Conservation (phyloP, 2,797 vertebrate species). For the Leuciscus waleckii region DNA sequence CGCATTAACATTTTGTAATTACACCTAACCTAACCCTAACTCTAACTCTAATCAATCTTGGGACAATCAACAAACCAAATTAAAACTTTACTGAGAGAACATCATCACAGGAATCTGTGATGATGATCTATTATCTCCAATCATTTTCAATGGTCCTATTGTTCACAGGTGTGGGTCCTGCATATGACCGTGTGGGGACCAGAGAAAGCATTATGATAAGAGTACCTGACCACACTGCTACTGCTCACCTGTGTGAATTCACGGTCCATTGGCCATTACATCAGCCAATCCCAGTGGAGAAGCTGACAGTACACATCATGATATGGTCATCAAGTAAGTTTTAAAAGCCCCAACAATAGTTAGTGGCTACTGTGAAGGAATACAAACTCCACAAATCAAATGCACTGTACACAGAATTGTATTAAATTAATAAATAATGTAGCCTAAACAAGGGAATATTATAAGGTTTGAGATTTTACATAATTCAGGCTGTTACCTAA, state of each 20-base stretch:
- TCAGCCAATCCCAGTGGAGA: constrained; percentile 92
- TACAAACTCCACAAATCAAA: background rate
- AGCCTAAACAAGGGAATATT: background rate
- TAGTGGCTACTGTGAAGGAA: background rate
- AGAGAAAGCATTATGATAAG: constrained; percentile 92
- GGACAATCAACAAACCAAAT: background rate
- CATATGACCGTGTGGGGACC: constrained; percentile 86
- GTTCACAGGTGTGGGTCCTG: constrained; percentile 82
- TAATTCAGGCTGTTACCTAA: background rate
- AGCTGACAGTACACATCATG: constrained; percentile 88
- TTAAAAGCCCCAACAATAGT: background rate
- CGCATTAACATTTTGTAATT: background rate
- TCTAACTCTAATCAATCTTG: background rate
- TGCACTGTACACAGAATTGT: background rate
- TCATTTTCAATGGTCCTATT: constrained; percentile 4
- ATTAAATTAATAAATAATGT: background rate
- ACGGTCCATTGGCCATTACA: constrained; percentile 88
- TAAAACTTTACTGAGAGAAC: background rate
- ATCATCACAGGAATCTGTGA: background rate
- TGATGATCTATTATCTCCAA: background rate
- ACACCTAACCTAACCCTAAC: background rate
- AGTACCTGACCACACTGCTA: constrained; percentile 88
- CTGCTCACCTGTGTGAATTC: constrained; percentile 84
- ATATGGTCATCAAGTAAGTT: constrained; percentile 88
- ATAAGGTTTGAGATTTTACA: background rate